These are phyloP conservation scores for Leucoraja erinaceus DNA, from an alignment of 2,113 vertebrate genomes.

Conservation along the genomic window DNA sequence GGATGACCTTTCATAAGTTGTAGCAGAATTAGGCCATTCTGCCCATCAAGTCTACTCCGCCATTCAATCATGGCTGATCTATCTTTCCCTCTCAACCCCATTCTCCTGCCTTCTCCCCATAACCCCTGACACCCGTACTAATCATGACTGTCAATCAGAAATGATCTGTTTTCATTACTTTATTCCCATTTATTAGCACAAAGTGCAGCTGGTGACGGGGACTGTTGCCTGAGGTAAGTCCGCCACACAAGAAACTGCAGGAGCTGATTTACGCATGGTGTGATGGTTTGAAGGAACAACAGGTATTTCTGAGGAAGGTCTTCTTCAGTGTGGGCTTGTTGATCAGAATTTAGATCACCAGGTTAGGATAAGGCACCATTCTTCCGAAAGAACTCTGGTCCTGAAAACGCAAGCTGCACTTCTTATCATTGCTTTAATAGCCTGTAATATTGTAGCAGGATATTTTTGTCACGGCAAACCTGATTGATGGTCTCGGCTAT, in stretches of 20 bases:
- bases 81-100: no score
- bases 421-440: conserved; percentile 80
- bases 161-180: neutral
- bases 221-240: neutral
- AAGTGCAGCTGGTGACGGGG: neutral
- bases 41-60: no score
- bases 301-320: conserved; percentile 44
- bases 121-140: no score
- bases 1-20: no score
- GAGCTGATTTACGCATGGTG: no score
- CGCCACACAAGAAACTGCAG: no score
- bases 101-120: no score
- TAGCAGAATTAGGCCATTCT: no score
- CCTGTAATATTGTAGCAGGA: conserved; percentile 72
- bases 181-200: neutral
- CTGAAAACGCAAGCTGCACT: conserved; percentile 58
- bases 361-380: conserved; percentile 63
- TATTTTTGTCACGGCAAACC: conserved; percentile 66
- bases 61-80: no score
- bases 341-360: conserved; percentile 70
- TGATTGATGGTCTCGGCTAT: conserved; percentile 81
- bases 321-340: conserved; percentile 64
- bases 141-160: no score
- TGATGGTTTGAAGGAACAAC: no score
- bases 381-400: conserved; percentile 64